Evolutionary conservation across 1,140 invertebrate species (phyloP).

Genomic region (Apis laboriosa): DNA sequence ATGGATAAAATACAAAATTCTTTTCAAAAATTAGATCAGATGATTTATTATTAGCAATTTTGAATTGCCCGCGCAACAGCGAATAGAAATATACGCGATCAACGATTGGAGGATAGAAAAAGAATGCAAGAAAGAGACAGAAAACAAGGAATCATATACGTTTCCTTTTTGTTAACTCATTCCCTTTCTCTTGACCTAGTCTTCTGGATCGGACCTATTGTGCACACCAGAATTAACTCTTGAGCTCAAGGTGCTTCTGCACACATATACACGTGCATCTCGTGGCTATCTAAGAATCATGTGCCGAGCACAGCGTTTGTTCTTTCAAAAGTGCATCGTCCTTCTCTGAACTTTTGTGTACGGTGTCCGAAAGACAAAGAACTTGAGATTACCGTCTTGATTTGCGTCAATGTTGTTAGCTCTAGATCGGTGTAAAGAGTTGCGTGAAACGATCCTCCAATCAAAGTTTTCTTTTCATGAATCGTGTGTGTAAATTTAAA

Average conservation of each 20-base stretch:
- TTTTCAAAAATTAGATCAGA: too few relatives aligned
- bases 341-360: conserved; percentile 9
- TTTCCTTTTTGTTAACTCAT: conserved; percentile 58
- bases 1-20: too few relatives aligned
- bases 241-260: conserved; percentile 51
- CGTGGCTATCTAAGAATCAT: conserved; percentile 6
- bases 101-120: background rate
- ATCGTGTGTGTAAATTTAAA: background rate
- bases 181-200: conserved; percentile 66
- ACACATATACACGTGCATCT: background rate
- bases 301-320: background rate
- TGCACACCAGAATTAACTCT: conserved; percentile 59
- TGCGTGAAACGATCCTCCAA: background rate
- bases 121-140: background rate
- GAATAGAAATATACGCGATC: background rate
- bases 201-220: conserved; percentile 57
- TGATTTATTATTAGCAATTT: too few relatives aligned
- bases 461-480: too few relatives aligned
- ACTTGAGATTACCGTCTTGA: conserved; percentile 2
- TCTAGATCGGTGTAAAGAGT: background rate
- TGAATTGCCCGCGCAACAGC: too few relatives aligned
- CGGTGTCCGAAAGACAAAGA: background rate
- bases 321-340: conserved; percentile 27
- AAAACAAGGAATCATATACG: conserved; percentile 35
- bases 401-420: conserved; percentile 13